Evolutionary conservation across 2,113 vertebrate genomes (phyloP), one percentile per base, ranked within the genome.

Genomic region (Microcebus griseorufus): DNA sequence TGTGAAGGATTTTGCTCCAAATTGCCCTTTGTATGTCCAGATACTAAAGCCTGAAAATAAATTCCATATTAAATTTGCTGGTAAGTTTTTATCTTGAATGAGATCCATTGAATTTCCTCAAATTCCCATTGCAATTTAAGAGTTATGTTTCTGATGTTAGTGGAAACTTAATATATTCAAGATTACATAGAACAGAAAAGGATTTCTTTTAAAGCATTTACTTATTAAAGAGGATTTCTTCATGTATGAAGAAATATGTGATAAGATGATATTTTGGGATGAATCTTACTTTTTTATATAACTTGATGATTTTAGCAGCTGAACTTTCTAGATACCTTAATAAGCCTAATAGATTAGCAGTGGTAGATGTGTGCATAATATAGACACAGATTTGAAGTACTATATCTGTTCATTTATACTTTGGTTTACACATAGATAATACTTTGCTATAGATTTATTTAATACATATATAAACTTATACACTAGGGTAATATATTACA

Each of bases 21-120:
- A 99, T 78, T 99, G 99, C 78, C 99, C 99, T 69, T 98, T 99
- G 67, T 99, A 99, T 88, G 99, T 99, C 58, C 99, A 99, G 93
- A 99, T 99, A 98, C 98, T 99, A 96, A 99, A 99, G 97, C 99
- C 99, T 55, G 99, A 99, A 98, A 99, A 99, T 96, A 99, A 99
- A 98, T 99, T 99, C 95, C 99, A 99, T 97, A 99, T 99, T 80
- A 99, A 99, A 98, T 99, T 99, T 99, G 99, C 99, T 98, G 99
- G 99, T 99, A 98, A 99, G 99, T 90, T 95, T 95, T 79, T 13
- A 7, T 84, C 53, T 96, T 58, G 6, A 69, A n/a, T 73, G 53
- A 87, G 17, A 84, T 48, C 6, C 29, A 81, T 67, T 51, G 34
- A 87, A 83, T 94, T 82, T 34, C 20, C 14, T 82, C 17, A 48